Evolutionary conservation across 1,140 invertebrate species (phyloP), one percentile per base, ranked within the genome.

Genomic region (Dolichoris vasculosae): DNA sequence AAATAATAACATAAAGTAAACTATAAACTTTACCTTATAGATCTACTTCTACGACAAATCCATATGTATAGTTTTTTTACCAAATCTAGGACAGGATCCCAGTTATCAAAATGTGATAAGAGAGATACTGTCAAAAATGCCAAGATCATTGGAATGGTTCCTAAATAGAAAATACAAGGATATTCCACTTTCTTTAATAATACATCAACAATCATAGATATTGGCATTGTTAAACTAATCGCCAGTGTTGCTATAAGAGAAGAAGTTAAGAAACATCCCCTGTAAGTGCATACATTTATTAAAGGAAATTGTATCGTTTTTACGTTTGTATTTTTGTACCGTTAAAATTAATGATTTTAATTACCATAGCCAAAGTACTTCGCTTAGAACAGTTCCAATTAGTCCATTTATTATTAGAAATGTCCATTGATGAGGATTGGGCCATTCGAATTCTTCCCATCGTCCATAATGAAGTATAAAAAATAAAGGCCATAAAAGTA

Each of bases 261-360:
- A 48, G 97, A 98, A 30, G 97, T 98, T 87, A 98, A 92, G 92
- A 98, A 97, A 92, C 97, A 98, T 43, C 97, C 97, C 97, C 97
- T 98, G 88, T 35, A 92, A 91, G 84, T 51, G 82, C 48, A 85
- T 46, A 63, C 64, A 77, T 59, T 8, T 63, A 11, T 43, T 73
- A 84, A 30, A 84, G 83, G 55, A 26, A 59, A 69, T 85, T 88
- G 85, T 71, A 76, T 79, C 88, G 86, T 43, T 9, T n/a, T 59
- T 51, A 46, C 73, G 0, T 38, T 0, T 46, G 26, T 30, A 51
- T 69, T 46, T 48, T 32, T 43, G 4, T 43, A n/a, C 30, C 35
- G 17, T 40, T 46, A 40, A 43, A 64, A 46, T 55, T 48, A 71
- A 64, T 71, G 30, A 67, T 79, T 69, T 26, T 81, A 79, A 93